Percentiles rank a stretch among this genome's conserved stretches.
These are phyloP conservation scores for Lasiommata megera DNA, from an alignment of 2,888 invertebrate genomes.

Conservation along the genomic window DNA sequence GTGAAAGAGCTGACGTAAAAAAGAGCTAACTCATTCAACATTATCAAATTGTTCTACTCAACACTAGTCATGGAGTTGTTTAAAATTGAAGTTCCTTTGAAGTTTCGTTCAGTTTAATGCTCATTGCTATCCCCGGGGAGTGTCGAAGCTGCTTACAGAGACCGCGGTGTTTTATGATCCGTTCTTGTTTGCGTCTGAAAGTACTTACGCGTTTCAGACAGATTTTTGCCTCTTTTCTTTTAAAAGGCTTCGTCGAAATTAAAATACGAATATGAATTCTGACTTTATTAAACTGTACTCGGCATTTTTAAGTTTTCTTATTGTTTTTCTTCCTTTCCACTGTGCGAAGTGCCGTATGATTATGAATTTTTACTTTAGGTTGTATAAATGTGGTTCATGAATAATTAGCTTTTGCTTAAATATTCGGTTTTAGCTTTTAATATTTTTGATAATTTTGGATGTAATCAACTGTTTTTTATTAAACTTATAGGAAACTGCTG, in stretches of 20 bases:
- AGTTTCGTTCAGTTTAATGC: slow-evolving; percentile 37
- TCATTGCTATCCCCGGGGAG: slow-evolving; percentile 35
- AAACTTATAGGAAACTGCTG: too few relatives aligned
- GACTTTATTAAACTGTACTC: slow-evolving; percentile 15
- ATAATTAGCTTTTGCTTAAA: not conserved
- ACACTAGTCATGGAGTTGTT: slow-evolving; percentile 36
- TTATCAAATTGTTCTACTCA: not conserved
- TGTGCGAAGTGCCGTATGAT: not conserved
- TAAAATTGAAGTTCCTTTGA: slow-evolving; percentile 37
- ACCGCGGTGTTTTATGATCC: slow-evolving; percentile 42
- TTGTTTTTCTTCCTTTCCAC: slow-evolving; percentile 4
- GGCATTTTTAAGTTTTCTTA: slow-evolving; percentile 9
- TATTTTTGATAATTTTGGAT: too few relatives aligned
- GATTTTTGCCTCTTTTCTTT: slow-evolving; percentile 30
- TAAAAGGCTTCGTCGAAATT: slow-evolving; percentile 29
- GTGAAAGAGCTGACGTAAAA: too few relatives aligned
- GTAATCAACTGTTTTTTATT: too few relatives aligned
- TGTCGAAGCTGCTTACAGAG: slow-evolving; percentile 41
- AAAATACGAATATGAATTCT: slow-evolving; percentile 21
- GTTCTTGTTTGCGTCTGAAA: slow-evolving; percentile 37
- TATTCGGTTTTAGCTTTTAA: too few relatives aligned
- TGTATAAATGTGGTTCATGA: not conserved
- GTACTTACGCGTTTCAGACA: slow-evolving; percentile 32
- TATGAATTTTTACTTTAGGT: slow-evolving; percentile 1
- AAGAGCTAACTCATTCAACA: not conserved